Conservation (phyloP, 2,888 invertebrate species). For the Ophraella communa region DNA sequence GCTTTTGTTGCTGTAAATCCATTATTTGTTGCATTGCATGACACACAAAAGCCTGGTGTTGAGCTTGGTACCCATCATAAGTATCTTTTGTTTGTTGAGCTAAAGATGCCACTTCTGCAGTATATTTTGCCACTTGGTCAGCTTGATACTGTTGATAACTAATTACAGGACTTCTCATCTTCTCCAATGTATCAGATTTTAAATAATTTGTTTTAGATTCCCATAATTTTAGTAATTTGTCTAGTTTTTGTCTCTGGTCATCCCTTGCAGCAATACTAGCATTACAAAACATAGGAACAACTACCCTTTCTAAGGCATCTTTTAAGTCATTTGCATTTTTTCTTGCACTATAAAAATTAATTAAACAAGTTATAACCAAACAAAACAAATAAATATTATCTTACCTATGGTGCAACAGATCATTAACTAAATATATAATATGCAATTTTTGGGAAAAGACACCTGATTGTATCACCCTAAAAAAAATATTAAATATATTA, state of each 20-base stretch:
- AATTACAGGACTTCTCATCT: conserved; percentile 84
- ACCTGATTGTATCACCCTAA: conserved; percentile 68
- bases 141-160: conserved; percentile 92
- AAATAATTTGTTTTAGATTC: conserved; percentile 94
- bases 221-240: conserved; percentile 94
- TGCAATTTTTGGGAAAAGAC: conserved; percentile 93
- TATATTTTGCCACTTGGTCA: conserved; percentile 81
- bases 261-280: conserved; percentile 84
- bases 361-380: not conserved
- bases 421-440: conserved; percentile 98
- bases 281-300: conserved; percentile 98
- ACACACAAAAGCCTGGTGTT: conserved; percentile 93
- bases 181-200: conserved; percentile 80
- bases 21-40: conserved; percentile 91
- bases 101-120: conserved; percentile 73
- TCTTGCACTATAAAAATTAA: conserved; percentile 75
- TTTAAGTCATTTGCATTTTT: conserved; percentile 95
- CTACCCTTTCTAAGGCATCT: conserved; percentile 91
- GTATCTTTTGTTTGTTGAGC: conserved; percentile 82
- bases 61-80: conserved; percentile 78
- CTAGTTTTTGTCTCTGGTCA: conserved; percentile 89
- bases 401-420: conserved; percentile 97
- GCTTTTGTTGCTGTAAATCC: conserved; percentile 78
- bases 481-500: conserved; percentile 44
- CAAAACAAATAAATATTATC: conserved; percentile 52